Evolutionary conservation across 2,797 vertebrate species (phyloP), one percentile per base, ranked within the genome.

Genomic region (Poecilia velifera): DNA sequence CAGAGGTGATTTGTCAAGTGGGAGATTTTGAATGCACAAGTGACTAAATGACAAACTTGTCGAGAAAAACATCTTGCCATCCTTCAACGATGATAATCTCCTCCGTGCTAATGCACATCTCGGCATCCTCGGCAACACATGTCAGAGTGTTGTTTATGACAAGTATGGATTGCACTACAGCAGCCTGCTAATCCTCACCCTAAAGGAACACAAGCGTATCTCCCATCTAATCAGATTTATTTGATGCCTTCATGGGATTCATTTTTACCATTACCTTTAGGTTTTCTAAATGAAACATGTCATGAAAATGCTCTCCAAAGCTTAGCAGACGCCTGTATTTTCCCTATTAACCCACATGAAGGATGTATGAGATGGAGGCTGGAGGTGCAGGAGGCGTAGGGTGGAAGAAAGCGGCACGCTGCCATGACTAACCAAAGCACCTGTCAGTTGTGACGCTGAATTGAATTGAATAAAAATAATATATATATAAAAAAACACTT

Each of bases 141-240:
- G 96, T 97, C 96, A 97, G 96, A 97, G 96, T 97, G 97, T 97
- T 97, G 96, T 97, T 97, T 97, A 92, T 95, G 96, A 97, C 96
- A 96, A 94, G 94, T 96, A 96, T 94, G 87, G 96, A 97, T 98
- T 97, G 94, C 92, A 91, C 94, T 95, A 94, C 91, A 95, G 94
- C 95, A 95, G 89, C 93, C 95, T 94, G 94, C 93, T 95, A 95
- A 95, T 96, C 94, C 93, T 92, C 88, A 87, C 84, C 92, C 92
- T 93, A 87, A 90, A 93, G 94, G 92, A 90, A 46, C 87, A 81
- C 46, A 73, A 85, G 83, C 91, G 92, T 85, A 92, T 93, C 93
- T 94, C 88, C 77, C 77, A 76, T 91, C 89, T 94, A 95, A 95
- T 95, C 94, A 93, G 90, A 95, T 95, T 91, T 93, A 92, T 94